Base-by-base conservation (phyloP, 2,113 vertebrate species). In the Vulpes ferrilata region DNA sequence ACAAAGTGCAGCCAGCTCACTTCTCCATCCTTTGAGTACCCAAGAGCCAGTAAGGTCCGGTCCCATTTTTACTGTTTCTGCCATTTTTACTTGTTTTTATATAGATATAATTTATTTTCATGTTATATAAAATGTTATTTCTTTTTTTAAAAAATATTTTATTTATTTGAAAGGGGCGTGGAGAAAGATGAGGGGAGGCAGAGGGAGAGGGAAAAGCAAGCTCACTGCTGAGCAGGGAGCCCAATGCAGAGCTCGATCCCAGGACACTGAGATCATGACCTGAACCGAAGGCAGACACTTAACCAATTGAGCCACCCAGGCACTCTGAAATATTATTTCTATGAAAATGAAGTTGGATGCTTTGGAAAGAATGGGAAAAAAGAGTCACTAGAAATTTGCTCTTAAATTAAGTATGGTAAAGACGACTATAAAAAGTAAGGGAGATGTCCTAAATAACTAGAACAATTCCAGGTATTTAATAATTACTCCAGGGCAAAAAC, bases 391-490 rank as follows among this genome's bases (percentile, higher is more conserved):
- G 53, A 88, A 62, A 32, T 23, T 78, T 83, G 15, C 15, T 88
- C 35, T 51, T 90, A 11, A 92, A 55, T 81, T 73, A 87, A 64
- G 35, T 87, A n/a, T 90, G 48, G 11, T 79, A 79, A 90, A 87
- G 48, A 80, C 20, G 43, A 79, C 9, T 86, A 1, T 60, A 38
- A 90, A 83, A 62, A 64, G 59, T 60, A 90, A 5, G 25, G 12
- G 22, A 83, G 51, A 84, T 43, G 17, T 48, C 20, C 20, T 96
- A 38, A 65, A 65, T 73, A 30, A 48, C 38, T 95, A 35, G 51
- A 88, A 92, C 10, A 10, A 64, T 62, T 90, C 23, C 76, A 82
- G 17, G 55, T 90, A 48, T 97, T 78, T 10, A 69, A 84, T 25
- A 84, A 30, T 88, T 92, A 69, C 23, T 71, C 13, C 30, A 73